Conservation (phyloP, 64 coral and sea anemone genomes). For the Pachyseris speciosa region DNA sequence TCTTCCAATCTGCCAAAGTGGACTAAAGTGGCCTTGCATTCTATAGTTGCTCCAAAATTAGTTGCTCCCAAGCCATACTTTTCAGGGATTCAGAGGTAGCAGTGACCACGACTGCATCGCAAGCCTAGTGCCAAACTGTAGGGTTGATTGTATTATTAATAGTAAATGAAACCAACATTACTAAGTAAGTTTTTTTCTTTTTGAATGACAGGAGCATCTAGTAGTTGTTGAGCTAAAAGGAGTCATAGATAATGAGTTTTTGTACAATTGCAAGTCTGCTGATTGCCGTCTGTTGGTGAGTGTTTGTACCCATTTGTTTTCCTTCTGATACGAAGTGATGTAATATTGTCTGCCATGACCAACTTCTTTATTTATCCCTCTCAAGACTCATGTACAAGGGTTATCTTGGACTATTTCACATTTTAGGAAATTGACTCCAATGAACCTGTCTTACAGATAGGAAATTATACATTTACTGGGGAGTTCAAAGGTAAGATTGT, state of each 20-base stretch:
- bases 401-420: neutral
- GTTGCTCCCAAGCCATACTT: no score
- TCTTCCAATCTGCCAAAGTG: no score
- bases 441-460: conserved; percentile 69
- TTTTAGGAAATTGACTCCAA: conserved; percentile 57
- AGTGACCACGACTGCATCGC: no score
- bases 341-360: neutral
- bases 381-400: no score
- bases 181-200: neutral
- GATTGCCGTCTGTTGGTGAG: conserved; percentile 76
- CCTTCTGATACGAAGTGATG: neutral
- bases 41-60: no score
- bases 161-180: neutral
- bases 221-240: conserved; percentile 64
- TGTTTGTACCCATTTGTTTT: neutral
- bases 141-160: neutral
- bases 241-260: conserved; percentile 57
- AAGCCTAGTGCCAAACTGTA: no score
- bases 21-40: no score
- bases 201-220: conserved; percentile 46
- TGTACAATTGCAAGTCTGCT: conserved; percentile 43
- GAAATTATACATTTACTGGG: conserved; percentile 71
- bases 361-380: neutral
- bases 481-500: conserved; percentile 41
- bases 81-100: no score